Evolutionary conservation across 2,797 vertebrate species (phyloP).

Genomic region (Gobionotothen gibberifrons): DNA sequence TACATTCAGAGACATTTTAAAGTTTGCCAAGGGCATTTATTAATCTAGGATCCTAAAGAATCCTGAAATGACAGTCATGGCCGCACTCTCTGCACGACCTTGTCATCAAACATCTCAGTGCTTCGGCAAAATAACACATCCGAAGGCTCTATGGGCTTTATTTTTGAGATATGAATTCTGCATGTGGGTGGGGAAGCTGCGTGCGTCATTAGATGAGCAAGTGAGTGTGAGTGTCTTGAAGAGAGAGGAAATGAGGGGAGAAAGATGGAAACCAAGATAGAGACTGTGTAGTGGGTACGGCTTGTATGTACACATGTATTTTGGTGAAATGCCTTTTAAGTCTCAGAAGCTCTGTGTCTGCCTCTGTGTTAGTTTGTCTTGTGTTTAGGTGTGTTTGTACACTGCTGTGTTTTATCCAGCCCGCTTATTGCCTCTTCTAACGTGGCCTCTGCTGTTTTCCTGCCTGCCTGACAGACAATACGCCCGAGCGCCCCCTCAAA

Average conservation of each 20-base stretch:
- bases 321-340: constrained; percentile 4
- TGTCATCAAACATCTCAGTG: constrained; percentile 11
- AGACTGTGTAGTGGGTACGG: constrained; percentile 5
- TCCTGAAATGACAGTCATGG: constrained; percentile 21
- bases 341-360: neutral
- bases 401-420: constrained; percentile 31
- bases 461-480: constrained; percentile 58
- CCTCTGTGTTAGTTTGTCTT: constrained; percentile 27
- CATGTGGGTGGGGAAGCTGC: constrained; percentile 53
- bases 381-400: constrained; percentile 34
- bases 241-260: constrained; percentile 64
- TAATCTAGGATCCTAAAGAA: constrained; percentile 5
- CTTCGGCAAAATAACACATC: constrained; percentile 27
- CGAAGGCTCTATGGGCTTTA: constrained; percentile 33
- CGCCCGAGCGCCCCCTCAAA: constrained; percentile 53
- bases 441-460: constrained; percentile 52
- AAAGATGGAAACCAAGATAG: constrained; percentile 31
- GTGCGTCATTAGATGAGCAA: constrained; percentile 61
- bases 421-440: constrained; percentile 49
- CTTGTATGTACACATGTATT: constrained; percentile 1
- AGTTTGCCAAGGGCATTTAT: neutral
- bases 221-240: constrained; percentile 51
- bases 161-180: constrained; percentile 44
- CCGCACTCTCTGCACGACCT: constrained; percentile 22
- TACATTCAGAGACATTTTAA: constrained; percentile 3